Base-by-base conservation (phyloP, 2,113 vertebrate species). In the Hyla sarda region DNA sequence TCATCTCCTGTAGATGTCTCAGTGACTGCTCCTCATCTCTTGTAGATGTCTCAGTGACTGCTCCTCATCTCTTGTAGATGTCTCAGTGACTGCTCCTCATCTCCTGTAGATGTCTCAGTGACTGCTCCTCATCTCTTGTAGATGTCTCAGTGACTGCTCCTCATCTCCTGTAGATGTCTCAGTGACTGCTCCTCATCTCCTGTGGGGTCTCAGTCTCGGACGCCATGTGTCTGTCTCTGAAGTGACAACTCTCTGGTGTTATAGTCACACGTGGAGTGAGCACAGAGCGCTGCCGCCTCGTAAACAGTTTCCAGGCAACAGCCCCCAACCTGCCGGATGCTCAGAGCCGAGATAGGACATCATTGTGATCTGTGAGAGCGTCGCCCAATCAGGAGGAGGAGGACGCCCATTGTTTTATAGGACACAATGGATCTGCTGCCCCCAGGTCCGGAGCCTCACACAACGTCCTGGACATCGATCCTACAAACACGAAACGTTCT, bases 241-340 rank as follows among this genome's bases (percentile, higher is more conserved):
- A 28, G 23, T 41, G 75, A 69, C 60, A 10, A 25, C 62, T 72
- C 19, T 58, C 16, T 50, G 28, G 60, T 34, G 75, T 37, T 86
- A 79, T 86, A 79, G 62, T 28, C 41, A 32, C 84, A 86, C 76
- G 84, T 86, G 84, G 75, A 79, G 47, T 56, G 32, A 21, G 50
- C 54, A 25, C 47, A 34, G 47, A 25, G 21, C 32, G 73, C 34
- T 30, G 32, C 67, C 54, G 30, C 32, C 82, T 45, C 75, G 75
- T 69, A 74, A 41, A 78, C 48, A 41, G 84, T 86, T 86, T 65
- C 84, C 84, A 50, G 48, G 84, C 75, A 86, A 79, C 84, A 71
- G 75, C 47, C 50, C 82, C 73, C 72, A 30, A 65, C 52, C 73
- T 41, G 8, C 50, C 3, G 30, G 65, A 37, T 69, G 32, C 14